Percentiles rank a stretch among this genome's conserved stretches.
phyloP scores from a whole-genome alignment of 2,113 vertebrate species.

The Scytalopus superciliaris region DNA sequence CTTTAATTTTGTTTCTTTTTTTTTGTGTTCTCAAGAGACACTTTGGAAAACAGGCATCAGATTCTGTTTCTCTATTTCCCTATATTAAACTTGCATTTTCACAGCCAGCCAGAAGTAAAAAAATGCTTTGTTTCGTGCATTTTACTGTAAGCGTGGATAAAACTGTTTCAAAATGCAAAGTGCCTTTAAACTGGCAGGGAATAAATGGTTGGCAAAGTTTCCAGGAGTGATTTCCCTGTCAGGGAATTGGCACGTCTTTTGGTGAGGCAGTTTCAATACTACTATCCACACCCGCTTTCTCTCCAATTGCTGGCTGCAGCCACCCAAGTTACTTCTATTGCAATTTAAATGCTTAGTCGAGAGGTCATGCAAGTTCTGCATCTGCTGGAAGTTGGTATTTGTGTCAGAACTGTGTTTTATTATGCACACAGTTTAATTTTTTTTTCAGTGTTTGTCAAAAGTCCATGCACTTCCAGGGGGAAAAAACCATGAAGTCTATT shows the following conservation, averaged over 20 bases:
- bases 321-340: not conserved
- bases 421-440: not conserved
- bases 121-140: not conserved
- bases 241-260: constrained; percentile 26
- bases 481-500: not conserved
- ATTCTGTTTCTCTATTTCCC: not conserved
- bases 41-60: not conserved
- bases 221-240: not conserved
- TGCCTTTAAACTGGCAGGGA: constrained; percentile 24
- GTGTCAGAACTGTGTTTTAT: not conserved
- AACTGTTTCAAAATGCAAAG: not conserved
- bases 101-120: constrained; percentile 11
- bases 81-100: not conserved
- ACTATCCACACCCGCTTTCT: not conserved
- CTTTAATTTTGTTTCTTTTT: not conserved
- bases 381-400: not conserved
- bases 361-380: not conserved
- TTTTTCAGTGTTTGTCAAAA: not conserved
- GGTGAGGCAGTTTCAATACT: not conserved
- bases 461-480: not conserved
- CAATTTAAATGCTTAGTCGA: not conserved
- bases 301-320: not conserved
- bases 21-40: not conserved
- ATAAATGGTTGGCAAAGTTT: constrained; percentile 49
- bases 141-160: not conserved